Evolutionary conservation across 2,113 vertebrate species (phyloP).

Genomic region (Grammomys surdaster): DNA sequence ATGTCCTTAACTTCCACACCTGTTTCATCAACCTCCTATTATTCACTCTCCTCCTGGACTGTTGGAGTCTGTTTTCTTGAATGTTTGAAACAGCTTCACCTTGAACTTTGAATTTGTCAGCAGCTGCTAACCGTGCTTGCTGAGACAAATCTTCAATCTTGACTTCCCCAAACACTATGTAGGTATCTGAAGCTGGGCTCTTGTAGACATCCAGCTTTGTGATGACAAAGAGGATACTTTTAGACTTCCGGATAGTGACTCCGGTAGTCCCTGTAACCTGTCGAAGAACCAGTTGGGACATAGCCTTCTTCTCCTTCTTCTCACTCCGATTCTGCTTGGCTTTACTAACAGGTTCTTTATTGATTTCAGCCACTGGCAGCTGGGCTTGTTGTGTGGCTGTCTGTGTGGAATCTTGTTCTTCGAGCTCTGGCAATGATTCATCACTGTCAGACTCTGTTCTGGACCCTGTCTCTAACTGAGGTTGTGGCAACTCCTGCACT

Average conservation of each 20-base stretch:
- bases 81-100: conserved; percentile 98
- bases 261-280: conserved; percentile 98
- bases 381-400: conserved; percentile 97
- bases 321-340: conserved; percentile 99
- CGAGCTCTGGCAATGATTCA: conserved; percentile 98
- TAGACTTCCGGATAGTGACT: conserved; percentile 99
- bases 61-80: conserved; percentile 98
- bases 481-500: too few species aligned
- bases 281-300: conserved; percentile 98
- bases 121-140: conserved; percentile 98
- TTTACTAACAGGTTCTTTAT: conserved; percentile 99
- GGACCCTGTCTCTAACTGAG: conserved; percentile 88
- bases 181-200: conserved; percentile 98
- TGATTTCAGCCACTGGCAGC: conserved; percentile 98
- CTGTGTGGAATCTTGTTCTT: conserved; percentile 98
- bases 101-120: conserved; percentile 99
- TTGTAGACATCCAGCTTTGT: conserved; percentile 99
- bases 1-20: conserved; percentile 99
- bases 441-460: conserved; percentile 99
- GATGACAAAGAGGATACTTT: conserved; percentile 99
- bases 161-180: conserved; percentile 98
- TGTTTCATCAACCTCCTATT: conserved; percentile 99
- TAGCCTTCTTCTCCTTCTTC: conserved; percentile 99
- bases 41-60: conserved; percentile 99
- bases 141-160: conserved; percentile 99